Evolutionary conservation across 2,113 vertebrate genomes (phyloP), one percentile per base, ranked within the genome.

Genomic region (Pogonocichla stellata): DNA sequence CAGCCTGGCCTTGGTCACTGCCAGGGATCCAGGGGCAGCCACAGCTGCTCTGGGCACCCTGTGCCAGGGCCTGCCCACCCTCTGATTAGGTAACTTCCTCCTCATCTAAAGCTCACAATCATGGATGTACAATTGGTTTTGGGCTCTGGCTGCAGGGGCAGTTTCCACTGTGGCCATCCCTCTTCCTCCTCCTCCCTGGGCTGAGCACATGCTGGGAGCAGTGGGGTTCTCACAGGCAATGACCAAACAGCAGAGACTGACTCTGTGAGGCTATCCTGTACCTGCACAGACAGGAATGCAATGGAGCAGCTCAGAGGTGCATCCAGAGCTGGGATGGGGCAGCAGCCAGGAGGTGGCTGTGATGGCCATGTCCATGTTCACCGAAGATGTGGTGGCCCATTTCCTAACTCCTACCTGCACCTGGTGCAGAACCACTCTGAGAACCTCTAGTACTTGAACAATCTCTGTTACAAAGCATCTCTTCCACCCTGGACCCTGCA

Each of bases 311-410:
- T 54, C 48, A 19, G 48, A 17, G 40, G 8, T 0, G 0, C 25
- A 18, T 14, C 36, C 0, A 0, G 67, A 67, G 40, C 29, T n/a
- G 43, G 62, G 58, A 60, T 1, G 5, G 5, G 31, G n/a, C 65
- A 85, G 60, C 51, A 56, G 43, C n/a, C 56, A 31, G 14, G 48
- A 67, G n/a, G 25, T 1, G 8, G 67, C 62, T 79, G n/a, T 0
- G 0, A 47, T 4, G 3, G n/a, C 65, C 4, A 0, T 45, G n/a
- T 23, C 22, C 24, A 62, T 0, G 1, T 14, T 90, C 19, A 1
- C 24, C 5, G 3, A 24, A 13, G 38, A 50, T 14, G 19, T 11
- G 10, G 11, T 2, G 2, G 8, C 8, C 19, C 0, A 4, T 8
- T 87, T 47, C 65, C 38, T 40, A 64, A 85, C 70, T 73, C 80